Base-by-base conservation (phyloP, 2,113 vertebrate genomes). In the Tachuris rubrigastra region DNA sequence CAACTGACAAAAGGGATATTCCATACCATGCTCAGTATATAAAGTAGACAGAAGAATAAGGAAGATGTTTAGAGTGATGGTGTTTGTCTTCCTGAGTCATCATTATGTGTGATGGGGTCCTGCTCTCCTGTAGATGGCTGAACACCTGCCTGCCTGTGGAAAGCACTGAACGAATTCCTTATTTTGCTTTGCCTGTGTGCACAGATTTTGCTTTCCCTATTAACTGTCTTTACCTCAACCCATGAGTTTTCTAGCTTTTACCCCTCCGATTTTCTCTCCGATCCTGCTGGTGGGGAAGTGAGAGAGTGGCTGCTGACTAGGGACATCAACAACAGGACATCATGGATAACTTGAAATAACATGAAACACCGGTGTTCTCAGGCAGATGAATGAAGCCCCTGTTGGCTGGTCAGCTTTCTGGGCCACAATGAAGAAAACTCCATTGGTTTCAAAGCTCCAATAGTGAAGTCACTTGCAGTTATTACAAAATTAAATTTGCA, bases 71-170 rank as follows among this genome's bases (percentile, higher is more conserved):
- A 30, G 8, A 49, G 35, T 31, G 25, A 22, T 22, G 33, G 8
- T 0, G 0, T 53, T 53, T 46, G 6, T 62, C 55, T 53, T 76
- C 30, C 16, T n/a, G 62, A 83, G 55, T 35, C 30, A 55, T 11
- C 3, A 3, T 19, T 37, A 31, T 0, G 0, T 33, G 7, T 69
- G 41, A 41, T 35, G 18, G n/a, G 25, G 25, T 6, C 14, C 27
- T 47, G 47, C 30, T 76, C 3, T 35, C 25, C 35, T 69, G 47
- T 30, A 69, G 7, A 76, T 16, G 25, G 4, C 41, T 76, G 30
- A 46, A 66, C 22, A 66, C 30, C 30, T 46, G 30, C 7, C 17
- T 35, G 30, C 30, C 17, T 31, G 41, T 8, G 14, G 17, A 23
- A 47, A 68, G 27, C 14, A 76, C 24, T 60, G n/a, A 55, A 55